Percentiles rank a stretch among this genome's conserved stretches.
Conservation (phyloP, 2,888 invertebrate species). For the Thera obeliscata region DNA sequence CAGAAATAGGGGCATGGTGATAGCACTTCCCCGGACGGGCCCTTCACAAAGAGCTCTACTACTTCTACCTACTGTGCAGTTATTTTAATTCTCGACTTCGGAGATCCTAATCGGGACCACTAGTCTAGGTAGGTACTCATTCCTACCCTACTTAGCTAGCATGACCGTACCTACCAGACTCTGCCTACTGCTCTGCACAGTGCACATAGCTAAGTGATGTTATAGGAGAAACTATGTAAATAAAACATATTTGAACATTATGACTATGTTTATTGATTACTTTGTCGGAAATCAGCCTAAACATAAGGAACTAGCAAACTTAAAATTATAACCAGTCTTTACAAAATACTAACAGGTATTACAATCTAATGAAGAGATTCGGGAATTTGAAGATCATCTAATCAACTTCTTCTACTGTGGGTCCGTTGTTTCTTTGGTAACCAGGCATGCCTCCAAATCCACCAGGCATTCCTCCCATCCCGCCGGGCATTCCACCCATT, state of each 20-base stretch:
- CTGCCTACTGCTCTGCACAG: no score
- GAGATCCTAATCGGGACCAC: background rate
- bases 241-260: background rate
- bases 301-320: background rate
- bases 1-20: no score
- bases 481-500: constrained; percentile 21
- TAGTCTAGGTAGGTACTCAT: no score
- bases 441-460: constrained; percentile 17
- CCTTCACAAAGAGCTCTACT: no score
- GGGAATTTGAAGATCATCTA: constrained; percentile 5
- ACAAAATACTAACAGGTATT: constrained; percentile 2
- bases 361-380: background rate
- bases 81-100: background rate
- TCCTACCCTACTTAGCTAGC: background rate
- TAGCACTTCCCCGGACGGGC: no score
- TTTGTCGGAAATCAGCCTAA: background rate
- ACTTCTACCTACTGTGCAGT: no score
- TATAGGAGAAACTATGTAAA: background rate
- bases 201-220: background rate
- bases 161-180: no score
- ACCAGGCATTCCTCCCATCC: constrained; percentile 21
- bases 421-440: constrained; percentile 32
- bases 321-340: constrained; percentile 24
- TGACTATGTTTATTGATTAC: constrained; percentile 1
- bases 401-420: constrained; percentile 33